These are phyloP conservation scores for Brenthis daphne DNA, from an alignment of 2,888 invertebrate species.

Conservation along the genomic window DNA sequence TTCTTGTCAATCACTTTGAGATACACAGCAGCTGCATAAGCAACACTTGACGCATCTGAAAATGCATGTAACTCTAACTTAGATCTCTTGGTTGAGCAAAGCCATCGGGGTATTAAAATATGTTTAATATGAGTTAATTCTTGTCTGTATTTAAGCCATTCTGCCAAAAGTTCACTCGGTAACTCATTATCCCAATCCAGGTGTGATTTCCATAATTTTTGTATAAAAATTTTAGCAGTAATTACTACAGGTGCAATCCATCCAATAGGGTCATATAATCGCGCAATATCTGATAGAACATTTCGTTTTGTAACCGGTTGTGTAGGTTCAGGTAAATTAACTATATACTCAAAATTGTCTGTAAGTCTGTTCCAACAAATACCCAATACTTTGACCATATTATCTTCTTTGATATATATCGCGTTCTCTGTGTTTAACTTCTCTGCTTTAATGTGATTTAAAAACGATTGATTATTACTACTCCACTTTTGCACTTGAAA, in stretches of 20 bases:
- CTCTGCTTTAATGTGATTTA: too few relatives aligned
- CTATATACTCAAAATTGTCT: too few relatives aligned
- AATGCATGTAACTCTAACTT: constrained; percentile 38
- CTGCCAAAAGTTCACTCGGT: constrained; percentile 18
- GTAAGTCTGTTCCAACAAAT: too few relatives aligned
- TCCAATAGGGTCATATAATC: constrained; percentile 45
- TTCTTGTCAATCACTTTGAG: too few relatives aligned
- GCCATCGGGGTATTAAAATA: constrained; percentile 38
- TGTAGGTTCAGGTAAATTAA: too few relatives aligned
- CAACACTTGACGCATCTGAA: too few relatives aligned
- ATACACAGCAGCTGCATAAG: too few relatives aligned
- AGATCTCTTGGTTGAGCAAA: constrained; percentile 6
- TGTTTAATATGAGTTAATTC: constrained; percentile 23
- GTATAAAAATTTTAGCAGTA: constrained; percentile 38
- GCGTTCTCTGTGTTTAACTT: too few relatives aligned
- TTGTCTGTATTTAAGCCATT: constrained; percentile 33
- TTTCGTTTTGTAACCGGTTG: constrained; percentile 37
- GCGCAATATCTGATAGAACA: constrained; percentile 42
- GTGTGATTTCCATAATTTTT: constrained; percentile 39
- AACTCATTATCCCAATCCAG: constrained; percentile 39
- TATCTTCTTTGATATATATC: too few relatives aligned
- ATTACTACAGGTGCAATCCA: constrained; percentile 43
- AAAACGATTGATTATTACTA: too few relatives aligned
- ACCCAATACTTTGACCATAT: too few relatives aligned
- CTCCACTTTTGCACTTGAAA: too few relatives aligned